Conservation (phyloP, 1,140 invertebrate species). For the Atta cephalotes region DNA sequence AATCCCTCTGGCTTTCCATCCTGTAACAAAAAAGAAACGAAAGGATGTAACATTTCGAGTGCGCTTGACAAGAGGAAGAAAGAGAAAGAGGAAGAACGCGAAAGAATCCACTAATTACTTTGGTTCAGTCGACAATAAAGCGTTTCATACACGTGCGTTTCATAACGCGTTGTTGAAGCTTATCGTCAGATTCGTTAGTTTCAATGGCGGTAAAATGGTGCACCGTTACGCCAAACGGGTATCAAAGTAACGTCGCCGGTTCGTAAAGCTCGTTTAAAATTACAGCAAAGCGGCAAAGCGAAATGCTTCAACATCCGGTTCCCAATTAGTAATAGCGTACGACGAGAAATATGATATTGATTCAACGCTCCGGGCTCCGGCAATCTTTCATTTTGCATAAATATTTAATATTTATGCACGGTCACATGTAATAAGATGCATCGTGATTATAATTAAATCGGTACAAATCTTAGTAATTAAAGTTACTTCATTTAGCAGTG, state of each 20-base stretch:
- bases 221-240: constrained; percentile 2
- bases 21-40: constrained; percentile 8
- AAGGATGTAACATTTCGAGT: constrained; percentile 15
- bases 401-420: not conserved
- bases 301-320: constrained; percentile 53
- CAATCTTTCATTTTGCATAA: constrained; percentile 43
- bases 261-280: constrained; percentile 41
- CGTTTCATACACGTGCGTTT: constrained; percentile 32
- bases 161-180: constrained; percentile 55
- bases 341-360: constrained; percentile 39
- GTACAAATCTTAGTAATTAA: not conserved
- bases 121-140: constrained; percentile 43
- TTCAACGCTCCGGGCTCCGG: not conserved
- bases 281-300: constrained; percentile 43
- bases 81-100: not conserved
- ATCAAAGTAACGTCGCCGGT: constrained; percentile 50
- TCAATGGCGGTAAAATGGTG: constrained; percentile 58
- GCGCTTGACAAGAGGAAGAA: not conserved
- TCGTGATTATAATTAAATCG: not conserved
- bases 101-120: constrained; percentile 48
- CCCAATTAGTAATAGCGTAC: constrained; percentile 31
- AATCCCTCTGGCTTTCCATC: constrained; percentile 7
- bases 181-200: constrained; percentile 53
- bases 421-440: constrained; percentile 1
- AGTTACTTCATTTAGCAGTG: not conserved